Conservation (phyloP, 2,888 invertebrate species). For the Andrena trimmerana region DNA sequence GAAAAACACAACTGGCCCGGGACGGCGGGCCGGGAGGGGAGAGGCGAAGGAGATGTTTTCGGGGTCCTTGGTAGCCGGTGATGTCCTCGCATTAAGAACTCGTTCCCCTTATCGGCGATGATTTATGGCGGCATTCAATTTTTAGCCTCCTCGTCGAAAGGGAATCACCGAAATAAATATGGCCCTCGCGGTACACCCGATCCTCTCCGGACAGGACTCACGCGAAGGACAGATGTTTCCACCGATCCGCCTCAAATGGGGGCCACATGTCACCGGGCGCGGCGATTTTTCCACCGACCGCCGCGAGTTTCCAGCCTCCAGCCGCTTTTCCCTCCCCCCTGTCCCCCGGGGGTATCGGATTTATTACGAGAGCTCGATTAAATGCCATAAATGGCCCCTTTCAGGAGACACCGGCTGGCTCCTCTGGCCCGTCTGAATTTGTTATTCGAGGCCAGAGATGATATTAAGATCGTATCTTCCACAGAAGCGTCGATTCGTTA, state of each 20-base stretch:
- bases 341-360: no score
- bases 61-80: constrained; percentile 71
- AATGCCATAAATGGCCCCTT: no score
- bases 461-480: constrained; percentile 28
- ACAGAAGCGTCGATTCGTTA: constrained; percentile 4
- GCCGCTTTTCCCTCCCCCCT: neutral
- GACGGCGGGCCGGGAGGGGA: constrained; percentile 14
- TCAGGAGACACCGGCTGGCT: neutral
- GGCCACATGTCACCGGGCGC: constrained; percentile 59
- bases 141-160: constrained; percentile 75
- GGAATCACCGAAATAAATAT: constrained; percentile 74
- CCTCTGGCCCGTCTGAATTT: neutral
- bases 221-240: constrained; percentile 69
- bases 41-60: constrained; percentile 37
- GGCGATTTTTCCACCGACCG: constrained; percentile 26
- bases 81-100: constrained; percentile 79
- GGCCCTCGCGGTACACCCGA: constrained; percentile 32
- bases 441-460: constrained; percentile 21
- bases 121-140: constrained; percentile 76
- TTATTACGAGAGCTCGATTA: no score
- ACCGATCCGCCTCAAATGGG: constrained; percentile 52
- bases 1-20: constrained; percentile 46
- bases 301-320: constrained; percentile 8
- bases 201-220: constrained; percentile 51
- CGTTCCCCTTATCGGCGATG: constrained; percentile 77